Percentiles rank a stretch among this genome's conserved stretches.
phyloP scores from a whole-genome alignment of 2,113 vertebrate genomes.

The Pseudonaja textilis region DNA sequence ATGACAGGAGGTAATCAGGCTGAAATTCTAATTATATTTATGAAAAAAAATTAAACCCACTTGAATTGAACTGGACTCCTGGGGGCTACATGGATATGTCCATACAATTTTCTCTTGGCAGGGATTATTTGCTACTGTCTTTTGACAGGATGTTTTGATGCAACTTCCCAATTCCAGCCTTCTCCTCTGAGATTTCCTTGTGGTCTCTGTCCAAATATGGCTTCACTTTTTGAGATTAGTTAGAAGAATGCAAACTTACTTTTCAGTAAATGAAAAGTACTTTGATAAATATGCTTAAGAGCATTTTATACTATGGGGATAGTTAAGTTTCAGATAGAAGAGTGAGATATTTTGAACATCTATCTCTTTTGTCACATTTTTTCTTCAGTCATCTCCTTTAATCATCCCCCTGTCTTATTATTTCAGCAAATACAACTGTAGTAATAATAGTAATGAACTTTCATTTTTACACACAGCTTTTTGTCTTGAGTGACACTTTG shows the following conservation, averaged over 20 bases:
- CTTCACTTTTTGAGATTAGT: not conserved
- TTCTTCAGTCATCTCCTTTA: constrained; percentile 39
- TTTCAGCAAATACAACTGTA: constrained; percentile 46
- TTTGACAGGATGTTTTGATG: not conserved
- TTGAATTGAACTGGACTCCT: not conserved
- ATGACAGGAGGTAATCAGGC: not conserved
- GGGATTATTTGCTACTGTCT: not conserved
- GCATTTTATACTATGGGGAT: not conserved
- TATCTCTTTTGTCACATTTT: not conserved
- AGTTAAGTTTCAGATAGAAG: constrained; percentile 5
- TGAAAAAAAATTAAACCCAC: not conserved
- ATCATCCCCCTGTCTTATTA: constrained; percentile 19
- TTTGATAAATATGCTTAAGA: not conserved
- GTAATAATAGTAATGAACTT: constrained; percentile 47
- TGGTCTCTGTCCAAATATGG: not conserved
- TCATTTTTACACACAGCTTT: constrained; percentile 40
- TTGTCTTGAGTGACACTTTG: constrained; percentile 53
- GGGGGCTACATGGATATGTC: not conserved
- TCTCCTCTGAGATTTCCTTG: not conserved
- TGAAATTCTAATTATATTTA: not conserved
- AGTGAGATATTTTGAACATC: constrained; percentile 16
- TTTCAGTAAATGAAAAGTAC: not conserved
- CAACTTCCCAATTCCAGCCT: not conserved
- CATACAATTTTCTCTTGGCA: not conserved
- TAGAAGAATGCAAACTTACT: not conserved